These are phyloP conservation scores for Bombyx mandarina DNA, from an alignment of 1,140 invertebrate genomes.

Conservation along the genomic window DNA sequence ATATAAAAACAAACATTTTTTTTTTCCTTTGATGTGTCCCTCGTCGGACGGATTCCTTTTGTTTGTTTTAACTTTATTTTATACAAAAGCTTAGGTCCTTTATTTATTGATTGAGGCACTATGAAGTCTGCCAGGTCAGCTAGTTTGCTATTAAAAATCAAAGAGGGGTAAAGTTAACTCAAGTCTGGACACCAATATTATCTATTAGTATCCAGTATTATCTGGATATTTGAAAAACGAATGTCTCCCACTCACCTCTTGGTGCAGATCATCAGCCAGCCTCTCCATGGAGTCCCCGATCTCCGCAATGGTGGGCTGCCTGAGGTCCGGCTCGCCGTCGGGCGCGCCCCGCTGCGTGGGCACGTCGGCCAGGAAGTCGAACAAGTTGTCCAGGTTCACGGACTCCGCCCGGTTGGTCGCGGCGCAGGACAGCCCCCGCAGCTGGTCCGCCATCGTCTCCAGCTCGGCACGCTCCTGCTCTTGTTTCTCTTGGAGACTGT, in stretches of 20 bases:
- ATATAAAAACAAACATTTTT: too few species aligned
- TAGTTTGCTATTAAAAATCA: too few species aligned
- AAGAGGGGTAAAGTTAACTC: too few species aligned
- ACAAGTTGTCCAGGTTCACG: constrained; percentile 93
- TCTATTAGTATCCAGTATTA: too few species aligned
- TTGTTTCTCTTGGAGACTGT: constrained; percentile 51
- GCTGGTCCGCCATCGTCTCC: constrained; percentile 56
- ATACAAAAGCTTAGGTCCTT: too few species aligned
- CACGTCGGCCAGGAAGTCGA: constrained; percentile 91
- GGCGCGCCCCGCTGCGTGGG: constrained; percentile 73
- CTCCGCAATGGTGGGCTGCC: constrained; percentile 84
- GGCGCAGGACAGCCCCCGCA: constrained; percentile 38
- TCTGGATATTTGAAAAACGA: too few species aligned
- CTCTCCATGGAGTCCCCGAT: constrained; percentile 88
- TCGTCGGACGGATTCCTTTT: too few species aligned
- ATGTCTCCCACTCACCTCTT: constrained; percentile 59
- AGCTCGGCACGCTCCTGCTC: constrained; percentile 52
- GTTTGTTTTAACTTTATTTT: too few species aligned
- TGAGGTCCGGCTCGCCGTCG: constrained; percentile 69
- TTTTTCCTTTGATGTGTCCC: too few species aligned
- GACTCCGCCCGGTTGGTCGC: constrained; percentile 71
- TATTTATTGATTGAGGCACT: too few species aligned
- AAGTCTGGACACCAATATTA: too few species aligned
- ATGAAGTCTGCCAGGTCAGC: too few species aligned
- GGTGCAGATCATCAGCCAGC: constrained; percentile 84